Evolutionary conservation across 2,888 invertebrate genomes (phyloP).

Genomic region (Drosophila hawaiiensis): DNA sequence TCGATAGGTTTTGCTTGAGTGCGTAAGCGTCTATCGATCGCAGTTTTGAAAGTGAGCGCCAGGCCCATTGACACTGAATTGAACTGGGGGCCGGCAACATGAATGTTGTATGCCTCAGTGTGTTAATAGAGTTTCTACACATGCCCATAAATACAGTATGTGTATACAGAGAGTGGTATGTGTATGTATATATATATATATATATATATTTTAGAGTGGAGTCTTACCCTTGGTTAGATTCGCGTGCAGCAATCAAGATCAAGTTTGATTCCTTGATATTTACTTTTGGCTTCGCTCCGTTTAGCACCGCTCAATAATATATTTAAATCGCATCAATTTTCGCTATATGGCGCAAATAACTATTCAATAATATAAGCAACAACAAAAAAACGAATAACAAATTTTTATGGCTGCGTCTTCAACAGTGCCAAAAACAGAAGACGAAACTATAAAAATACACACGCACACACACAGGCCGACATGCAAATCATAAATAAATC

Average conservation of each 20-base stretch:
- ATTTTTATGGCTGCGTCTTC: slow-evolving; percentile 30
- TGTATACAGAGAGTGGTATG: background rate
- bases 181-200: slow-evolving; percentile 4
- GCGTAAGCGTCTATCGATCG: slow-evolving; percentile 36
- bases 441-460: slow-evolving; percentile 29
- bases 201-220: background rate
- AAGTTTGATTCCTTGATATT: slow-evolving; percentile 47
- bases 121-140: background rate
- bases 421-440: slow-evolving; percentile 11
- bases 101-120: background rate
- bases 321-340: slow-evolving; percentile 31
- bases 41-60: slow-evolving; percentile 47
- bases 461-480: slow-evolving; percentile 1
- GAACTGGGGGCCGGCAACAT: slow-evolving; percentile 12
- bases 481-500: slow-evolving; percentile 31
- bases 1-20: slow-evolving; percentile 42
- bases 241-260: slow-evolving; percentile 59
- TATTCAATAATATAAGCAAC: slow-evolving; percentile 34
- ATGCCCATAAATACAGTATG: background rate
- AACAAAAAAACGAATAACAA: slow-evolving; percentile 16
- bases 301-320: slow-evolving; percentile 21
- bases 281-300: slow-evolving; percentile 36
- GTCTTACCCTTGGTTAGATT: slow-evolving; percentile 57
- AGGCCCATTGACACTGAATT: slow-evolving; percentile 54
- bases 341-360: slow-evolving; percentile 27